Percentiles rank a stretch among this genome's conserved stretches.
These are phyloP conservation scores for Mystacornis crossleyi DNA, from an alignment of 2,113 vertebrate genomes.

Conservation along the genomic window DNA sequence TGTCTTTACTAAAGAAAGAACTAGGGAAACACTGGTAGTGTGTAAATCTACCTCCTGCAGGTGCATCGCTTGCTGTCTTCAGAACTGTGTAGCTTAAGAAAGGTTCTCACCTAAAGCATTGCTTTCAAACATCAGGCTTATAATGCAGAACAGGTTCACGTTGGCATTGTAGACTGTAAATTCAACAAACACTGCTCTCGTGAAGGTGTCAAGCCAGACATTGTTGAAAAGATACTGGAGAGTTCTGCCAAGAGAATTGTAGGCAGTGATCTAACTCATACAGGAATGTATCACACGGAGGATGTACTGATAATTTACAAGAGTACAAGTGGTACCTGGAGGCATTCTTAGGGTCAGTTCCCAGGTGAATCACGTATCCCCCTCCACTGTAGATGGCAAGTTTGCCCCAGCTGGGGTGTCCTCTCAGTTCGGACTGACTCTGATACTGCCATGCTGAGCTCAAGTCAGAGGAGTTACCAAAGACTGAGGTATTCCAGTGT, in stretches of 20 bases:
- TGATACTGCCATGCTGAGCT: constrained; percentile 83
- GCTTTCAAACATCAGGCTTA: constrained; percentile 88
- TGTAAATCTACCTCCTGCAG: background rate
- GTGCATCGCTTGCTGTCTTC: background rate
- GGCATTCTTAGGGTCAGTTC: constrained; percentile 77
- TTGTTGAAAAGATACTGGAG: constrained; percentile 88
- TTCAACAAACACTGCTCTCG: constrained; percentile 90
- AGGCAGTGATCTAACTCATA: background rate
- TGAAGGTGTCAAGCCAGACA: constrained; percentile 88
- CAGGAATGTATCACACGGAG: background rate
- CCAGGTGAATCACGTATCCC: constrained; percentile 87
- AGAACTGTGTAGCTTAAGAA: background rate
- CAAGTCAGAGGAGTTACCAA: constrained; percentile 55
- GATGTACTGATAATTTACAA: background rate
- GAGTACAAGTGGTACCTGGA: constrained; percentile 76
- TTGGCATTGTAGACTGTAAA: constrained; percentile 97
- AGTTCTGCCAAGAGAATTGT: constrained; percentile 68
- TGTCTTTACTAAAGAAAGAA: background rate
- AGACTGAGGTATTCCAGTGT: constrained; percentile 76
- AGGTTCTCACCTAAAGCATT: constrained; percentile 82
- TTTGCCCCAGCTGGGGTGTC: constrained; percentile 84
- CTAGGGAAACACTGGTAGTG: background rate
- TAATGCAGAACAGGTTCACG: constrained; percentile 92
- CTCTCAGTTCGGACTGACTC: constrained; percentile 79
- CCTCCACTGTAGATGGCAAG: constrained; percentile 87